Conservation (phyloP, 2,113 vertebrate species). For the Lonchura striata region DNA sequence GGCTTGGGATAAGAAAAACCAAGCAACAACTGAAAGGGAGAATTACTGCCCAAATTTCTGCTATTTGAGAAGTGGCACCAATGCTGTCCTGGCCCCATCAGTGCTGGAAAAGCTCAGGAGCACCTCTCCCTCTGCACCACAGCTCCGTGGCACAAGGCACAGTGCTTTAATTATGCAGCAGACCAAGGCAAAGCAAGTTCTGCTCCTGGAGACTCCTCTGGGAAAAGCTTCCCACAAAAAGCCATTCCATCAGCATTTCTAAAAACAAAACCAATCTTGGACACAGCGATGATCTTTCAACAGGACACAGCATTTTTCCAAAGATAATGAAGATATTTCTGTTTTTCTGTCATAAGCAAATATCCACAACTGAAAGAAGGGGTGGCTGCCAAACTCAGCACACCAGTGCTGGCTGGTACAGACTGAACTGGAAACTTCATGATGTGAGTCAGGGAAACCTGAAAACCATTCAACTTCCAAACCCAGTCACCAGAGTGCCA, state of each 20-base stretch:
- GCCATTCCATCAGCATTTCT: constrained; percentile 22
- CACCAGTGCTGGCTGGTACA: fast-evolving
- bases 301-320: background rate
- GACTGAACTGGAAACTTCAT: background rate
- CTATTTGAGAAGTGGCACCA: fast-evolving
- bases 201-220: background rate
- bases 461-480: background rate
- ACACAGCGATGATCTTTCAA: background rate
- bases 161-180: background rate
- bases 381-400: background rate
- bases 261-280: background rate
- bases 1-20: background rate
- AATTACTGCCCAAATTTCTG: fast-evolving
- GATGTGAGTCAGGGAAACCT: background rate
- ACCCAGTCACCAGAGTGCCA: fast-evolving
- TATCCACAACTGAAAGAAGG: background rate
- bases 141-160: background rate
- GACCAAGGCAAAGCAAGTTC: background rate
- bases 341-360: background rate
- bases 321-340: background rate
- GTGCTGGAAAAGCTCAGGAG: background rate
- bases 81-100: fast-evolving
- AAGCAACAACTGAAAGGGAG: background rate
- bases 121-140: background rate
- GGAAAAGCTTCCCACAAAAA: constrained; percentile 4